Percentiles rank a stretch among this genome's conserved stretches.
phyloP scores from a whole-genome alignment of 1,140 invertebrate species.

The Panulirus ornatus region DNA sequence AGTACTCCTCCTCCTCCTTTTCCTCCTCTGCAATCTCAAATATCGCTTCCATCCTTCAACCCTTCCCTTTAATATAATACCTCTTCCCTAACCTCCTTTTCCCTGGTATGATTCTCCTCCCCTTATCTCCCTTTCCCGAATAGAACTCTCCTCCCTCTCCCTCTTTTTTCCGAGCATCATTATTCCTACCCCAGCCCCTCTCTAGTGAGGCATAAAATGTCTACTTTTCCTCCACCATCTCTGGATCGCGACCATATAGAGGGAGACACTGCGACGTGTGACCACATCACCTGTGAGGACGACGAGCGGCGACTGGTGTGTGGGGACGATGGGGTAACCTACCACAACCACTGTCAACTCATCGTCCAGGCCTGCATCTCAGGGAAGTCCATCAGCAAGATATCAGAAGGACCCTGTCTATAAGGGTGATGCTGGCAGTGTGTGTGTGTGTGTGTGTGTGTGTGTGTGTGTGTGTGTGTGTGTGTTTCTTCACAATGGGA shows the following conservation, averaged over 20 bases:
- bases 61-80: not conserved
- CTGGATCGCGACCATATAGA: not conserved
- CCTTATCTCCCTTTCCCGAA: not conserved
- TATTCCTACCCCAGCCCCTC: not conserved
- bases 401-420: not conserved
- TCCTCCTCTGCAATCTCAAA: not conserved
- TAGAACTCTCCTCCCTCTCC: not conserved
- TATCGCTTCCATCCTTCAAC: not conserved
- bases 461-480: no score
- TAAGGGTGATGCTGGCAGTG: not conserved
- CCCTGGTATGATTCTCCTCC: not conserved
- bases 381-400: not conserved
- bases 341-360: constrained; percentile 19
- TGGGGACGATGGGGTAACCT: constrained; percentile 9
- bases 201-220: no score
- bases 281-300: constrained; percentile 7
- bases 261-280: not conserved
- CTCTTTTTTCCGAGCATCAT: not conserved
- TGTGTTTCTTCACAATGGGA: no score
- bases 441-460: no score
- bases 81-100: not conserved
- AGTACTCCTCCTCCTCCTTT: not conserved
- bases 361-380: not conserved
- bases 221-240: not conserved
- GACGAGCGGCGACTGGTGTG: not conserved